Evolutionary conservation across 2,888 invertebrate genomes (phyloP), one percentile per base, ranked within the genome.

Genomic region (Marasmarcha lunaedactyla): DNA sequence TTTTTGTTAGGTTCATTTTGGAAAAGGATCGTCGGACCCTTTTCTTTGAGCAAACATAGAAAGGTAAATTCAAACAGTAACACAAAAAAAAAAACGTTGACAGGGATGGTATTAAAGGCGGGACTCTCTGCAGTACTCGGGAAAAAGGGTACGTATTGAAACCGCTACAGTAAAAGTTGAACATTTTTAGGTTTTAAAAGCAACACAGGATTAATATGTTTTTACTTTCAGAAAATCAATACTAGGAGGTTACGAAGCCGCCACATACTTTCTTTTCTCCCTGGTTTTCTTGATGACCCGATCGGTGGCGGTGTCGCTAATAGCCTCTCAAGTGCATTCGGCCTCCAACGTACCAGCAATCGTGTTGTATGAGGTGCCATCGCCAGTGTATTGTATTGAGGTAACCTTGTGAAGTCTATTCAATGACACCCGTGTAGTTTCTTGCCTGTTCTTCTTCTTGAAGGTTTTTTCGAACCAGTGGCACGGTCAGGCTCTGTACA

Each of bases 261-360:
- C 86, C 0, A 50, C 84, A 1, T 90, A 90, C 59, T 89, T 89
- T 50, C 70, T 88, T 36, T 89, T 86, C 55, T 91, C 90, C 0
- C 85, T 90, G 44, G 85, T 87, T 9, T 90, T 87, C 53, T 64
- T 90, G 15, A 71, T 90, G 36, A 65, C 81, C 4, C 73, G 90
- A 37, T 87, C 89, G 0, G 65, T 87, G 1, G 85, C 87, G 0
- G 88, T 90, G 1, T 89, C 89, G 0, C 57, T 89, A 30, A 86
- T 85, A 37, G 89, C 89, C 0, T 85, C 89, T 0, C 74, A 85
- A 44, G 83, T 89, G 1, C 77, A 88, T 52, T 78, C 86, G 4
- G 86, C 87, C 2, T 87, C 88, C 3, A 60, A 67, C 20, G 70
- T 85, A 1, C 86, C 88, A 0, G 85, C 87, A 0, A 71, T 85